Evolutionary conservation across 2,797 vertebrate genomes (phyloP), one percentile per base, ranked within the genome.

Genomic region (Lepus oiostolus): DNA sequence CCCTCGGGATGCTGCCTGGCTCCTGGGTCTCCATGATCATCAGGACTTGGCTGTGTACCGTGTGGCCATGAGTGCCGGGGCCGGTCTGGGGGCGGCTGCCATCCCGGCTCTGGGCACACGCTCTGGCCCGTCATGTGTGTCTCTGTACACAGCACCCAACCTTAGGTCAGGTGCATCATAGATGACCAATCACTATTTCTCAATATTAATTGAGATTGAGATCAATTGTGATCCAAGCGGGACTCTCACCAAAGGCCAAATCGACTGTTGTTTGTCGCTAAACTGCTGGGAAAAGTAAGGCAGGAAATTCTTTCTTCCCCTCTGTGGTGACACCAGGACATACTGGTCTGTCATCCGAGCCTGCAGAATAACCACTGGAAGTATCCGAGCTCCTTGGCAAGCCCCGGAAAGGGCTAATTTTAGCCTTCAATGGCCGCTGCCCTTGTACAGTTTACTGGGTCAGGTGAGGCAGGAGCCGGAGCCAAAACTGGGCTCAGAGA

Each of bases 381-480:
- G 76, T 60, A 74, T 80, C 89, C 83, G 88, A 90, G 71, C 92
- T 95, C 35, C 10, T 90, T 96, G 96, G 95, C 96, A 67, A 76
- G 54, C 5, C 65, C 75, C 0, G 2, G 3, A 19, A 93, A 83
- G 72, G 30, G 94, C 88, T 93, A 92, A 96, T 96, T 96, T 95
- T 95, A 94, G 94, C 88, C 92, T 72, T 95, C 67, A 71, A 3
- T 76, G 90, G 85, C 90, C 12, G 32, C 38, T 91, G 85, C 81
- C 87, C 85, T 93, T 67, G 77, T 84, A 11, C 65, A 67, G 82
- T 89, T 95, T 95, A 93, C 71, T 86, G 91, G 95, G 88, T 96
- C 96, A 95, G 81, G 71, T 88, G 91, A 54, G 84, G 80, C 75
- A 32, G 24, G 47, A 58, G 62, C 22, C 52, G 47, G 28, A 65